Evolutionary conservation across 2,888 invertebrate species (phyloP).

Genomic region (Macrophya annulata): DNA sequence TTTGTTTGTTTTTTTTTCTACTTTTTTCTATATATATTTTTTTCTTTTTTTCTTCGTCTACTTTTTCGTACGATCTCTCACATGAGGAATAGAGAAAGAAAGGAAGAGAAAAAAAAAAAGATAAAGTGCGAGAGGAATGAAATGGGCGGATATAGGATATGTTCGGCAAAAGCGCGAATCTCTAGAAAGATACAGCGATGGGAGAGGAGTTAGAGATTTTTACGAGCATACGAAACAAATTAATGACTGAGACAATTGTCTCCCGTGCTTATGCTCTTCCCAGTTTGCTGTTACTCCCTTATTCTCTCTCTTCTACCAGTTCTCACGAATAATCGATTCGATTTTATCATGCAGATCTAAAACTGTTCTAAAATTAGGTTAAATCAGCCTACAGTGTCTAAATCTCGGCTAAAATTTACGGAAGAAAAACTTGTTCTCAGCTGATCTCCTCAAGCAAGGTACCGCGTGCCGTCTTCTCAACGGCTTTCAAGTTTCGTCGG

Average conservation of each 20-base stretch:
- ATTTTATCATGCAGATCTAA: background rate
- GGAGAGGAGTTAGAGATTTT: constrained; percentile 37
- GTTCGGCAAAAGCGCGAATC: background rate
- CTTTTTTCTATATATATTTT: background rate
- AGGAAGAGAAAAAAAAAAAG: constrained; percentile 39
- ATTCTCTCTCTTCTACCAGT: too few relatives aligned
- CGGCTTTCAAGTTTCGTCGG: constrained; percentile 17
- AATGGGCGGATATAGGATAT: constrained; percentile 1
- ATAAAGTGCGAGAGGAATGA: constrained; percentile 49
- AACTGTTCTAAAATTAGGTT: background rate
- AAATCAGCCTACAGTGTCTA: background rate
- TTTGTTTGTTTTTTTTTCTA: background rate
- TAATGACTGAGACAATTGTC: constrained; percentile 58
- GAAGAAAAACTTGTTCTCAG: background rate
- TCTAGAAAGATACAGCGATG: constrained; percentile 33
- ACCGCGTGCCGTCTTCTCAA: constrained; percentile 7
- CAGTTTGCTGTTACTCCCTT: too few relatives aligned
- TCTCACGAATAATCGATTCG: background rate
- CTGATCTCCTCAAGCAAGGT: background rate
- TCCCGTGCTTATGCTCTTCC: constrained; percentile 43
- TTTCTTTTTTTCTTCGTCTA: background rate
- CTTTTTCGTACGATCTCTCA: background rate
- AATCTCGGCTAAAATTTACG: background rate
- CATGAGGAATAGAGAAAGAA: constrained; percentile 38
- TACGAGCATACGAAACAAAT: constrained; percentile 58